These are phyloP conservation scores for Heliothis peltigera DNA, from an alignment of 2,888 invertebrate genomes.

Conservation along the genomic window DNA sequence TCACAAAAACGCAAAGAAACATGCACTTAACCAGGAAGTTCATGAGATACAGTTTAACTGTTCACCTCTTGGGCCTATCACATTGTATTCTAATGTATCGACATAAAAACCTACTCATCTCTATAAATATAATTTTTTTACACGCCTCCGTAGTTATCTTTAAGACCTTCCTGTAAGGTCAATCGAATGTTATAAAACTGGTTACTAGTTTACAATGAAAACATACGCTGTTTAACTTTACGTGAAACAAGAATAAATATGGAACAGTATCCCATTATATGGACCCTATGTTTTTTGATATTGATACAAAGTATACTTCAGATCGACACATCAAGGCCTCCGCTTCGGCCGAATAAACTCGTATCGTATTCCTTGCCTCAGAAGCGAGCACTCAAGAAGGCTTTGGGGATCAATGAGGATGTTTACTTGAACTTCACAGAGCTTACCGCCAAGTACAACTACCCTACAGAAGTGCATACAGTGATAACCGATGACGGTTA, in stretches of 20 bases:
- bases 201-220: constrained; percentile 72
- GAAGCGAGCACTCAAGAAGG: constrained; percentile 72
- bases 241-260: constrained; percentile 70
- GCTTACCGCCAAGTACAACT: constrained; percentile 74
- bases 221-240: constrained; percentile 72
- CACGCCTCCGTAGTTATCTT: constrained; percentile 59
- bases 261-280: constrained; percentile 54
- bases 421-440: constrained; percentile 80
- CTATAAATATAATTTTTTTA: constrained; percentile 52
- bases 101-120: constrained; percentile 47
- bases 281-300: constrained; percentile 59
- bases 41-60: constrained; percentile 16
- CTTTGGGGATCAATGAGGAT: constrained; percentile 79
- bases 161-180: constrained; percentile 81
- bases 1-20: constrained; percentile 17
- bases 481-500: constrained; percentile 79
- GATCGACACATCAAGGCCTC: constrained; percentile 52
- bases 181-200: constrained; percentile 82
- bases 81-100: constrained; percentile 48
- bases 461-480: constrained; percentile 71
- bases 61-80: constrained; percentile 14
- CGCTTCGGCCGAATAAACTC: constrained; percentile 60
- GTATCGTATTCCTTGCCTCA: constrained; percentile 74
- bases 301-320: constrained; percentile 55
- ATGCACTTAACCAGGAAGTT: constrained; percentile 46